Evolutionary conservation across 2,797 vertebrate species (phyloP).

Genomic region (Danio albolineatus): DNA sequence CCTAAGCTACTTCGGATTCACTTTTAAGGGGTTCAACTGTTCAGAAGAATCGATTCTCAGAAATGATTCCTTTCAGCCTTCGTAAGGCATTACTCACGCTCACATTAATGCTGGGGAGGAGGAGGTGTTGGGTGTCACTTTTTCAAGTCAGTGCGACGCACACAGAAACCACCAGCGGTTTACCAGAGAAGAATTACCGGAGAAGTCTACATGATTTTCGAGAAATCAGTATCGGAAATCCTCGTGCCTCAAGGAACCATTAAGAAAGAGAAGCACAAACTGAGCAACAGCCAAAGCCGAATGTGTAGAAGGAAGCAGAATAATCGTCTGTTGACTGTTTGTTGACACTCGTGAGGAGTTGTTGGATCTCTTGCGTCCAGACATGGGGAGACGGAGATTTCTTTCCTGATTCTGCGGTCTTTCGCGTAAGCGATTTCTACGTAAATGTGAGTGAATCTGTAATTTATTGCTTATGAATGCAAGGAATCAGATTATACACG

Average conservation of each 20-base stretch:
- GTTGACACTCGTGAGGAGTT: slow-evolving; percentile 32
- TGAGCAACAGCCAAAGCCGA: neutral
- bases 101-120: neutral
- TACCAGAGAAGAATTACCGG: neutral
- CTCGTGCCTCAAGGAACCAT: neutral
- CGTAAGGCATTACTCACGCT: neutral
- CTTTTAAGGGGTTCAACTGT: neutral
- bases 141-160: neutral
- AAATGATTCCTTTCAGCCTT: neutral
- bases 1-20: neutral
- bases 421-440: slow-evolving; percentile 14
- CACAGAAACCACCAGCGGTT: neutral
- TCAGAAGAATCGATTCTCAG: slow-evolving; percentile 13
- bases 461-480: neutral
- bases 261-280: neutral
- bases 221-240: neutral
- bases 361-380: slow-evolving; percentile 12
- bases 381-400: slow-evolving; percentile 55
- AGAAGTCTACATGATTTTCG: neutral
- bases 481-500: neutral
- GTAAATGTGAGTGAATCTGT: slow-evolving; percentile 54
- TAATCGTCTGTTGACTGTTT: neutral
- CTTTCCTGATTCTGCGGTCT: slow-evolving; percentile 48
- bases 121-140: neutral
- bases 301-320: slow-evolving; percentile 32